Base-by-base conservation (phyloP, 1,140 invertebrate genomes). In the Notospermus geniculatus region DNA sequence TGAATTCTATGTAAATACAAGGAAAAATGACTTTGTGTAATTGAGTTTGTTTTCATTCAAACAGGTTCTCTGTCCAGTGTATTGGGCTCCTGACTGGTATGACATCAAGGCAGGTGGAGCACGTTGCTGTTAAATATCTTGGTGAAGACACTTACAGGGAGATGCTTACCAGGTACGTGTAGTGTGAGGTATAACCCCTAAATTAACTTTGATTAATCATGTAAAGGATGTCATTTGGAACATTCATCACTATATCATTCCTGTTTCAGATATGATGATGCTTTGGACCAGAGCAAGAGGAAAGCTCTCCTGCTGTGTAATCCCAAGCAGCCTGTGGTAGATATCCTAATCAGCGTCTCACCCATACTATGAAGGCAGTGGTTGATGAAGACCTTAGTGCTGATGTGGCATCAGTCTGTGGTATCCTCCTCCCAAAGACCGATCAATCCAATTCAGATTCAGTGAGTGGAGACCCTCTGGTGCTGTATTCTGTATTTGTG, bases 371-470 rank as follows among this genome's bases (percentile, higher is more conserved):
- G 50, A 32, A 54, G 2, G 36, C 27, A 7, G 36, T 65, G 2
- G 41, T 63, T 15, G 32, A 65, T 17, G 28, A 17, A 17, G 67
- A 72, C 55, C 36, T 73, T n/a, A 39, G 17, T 29, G 41, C 32
- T 41, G 60, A 64, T 43, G 55, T 73, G 46, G 60, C 64, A 0
- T 63, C 54, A 46, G 62, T 71, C 39, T 61, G 54, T 59, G 65
- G 65, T 19, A 52, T 71, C 15, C 43, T 70, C 25, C 36, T 74
- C 2, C 27, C 46, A 13, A 28, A 55, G 23, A 1, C 58, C 7
- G 25, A 22, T 27, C 9, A 15, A 19, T 27, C 1, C 13, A 27
- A 36, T 9, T 11, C 2, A 11, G 2, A 1, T 15, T 56, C 22
- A 28, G 32, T 59, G 52, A 23, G n/a, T 46, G n/a, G n/a, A n/a